Percentiles rank a stretch among this genome's conserved stretches.
These are phyloP conservation scores for Prionace glauca DNA, from an alignment of 2,797 vertebrate species.

Conservation along the genomic window DNA sequence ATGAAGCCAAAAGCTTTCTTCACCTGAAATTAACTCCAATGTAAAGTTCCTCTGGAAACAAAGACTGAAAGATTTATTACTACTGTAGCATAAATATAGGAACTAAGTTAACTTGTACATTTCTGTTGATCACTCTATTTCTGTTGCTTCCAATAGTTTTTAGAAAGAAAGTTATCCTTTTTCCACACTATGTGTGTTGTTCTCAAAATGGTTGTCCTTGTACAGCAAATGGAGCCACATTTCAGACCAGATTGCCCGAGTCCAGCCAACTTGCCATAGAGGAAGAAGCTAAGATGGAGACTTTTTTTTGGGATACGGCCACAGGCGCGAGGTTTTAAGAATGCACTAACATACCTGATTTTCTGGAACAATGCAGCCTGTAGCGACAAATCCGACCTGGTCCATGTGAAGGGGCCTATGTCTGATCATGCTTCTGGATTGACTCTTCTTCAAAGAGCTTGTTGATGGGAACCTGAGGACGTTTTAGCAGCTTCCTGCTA, in stretches of 20 bases:
- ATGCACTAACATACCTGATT: conserved; percentile 72
- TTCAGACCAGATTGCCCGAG: conserved; percentile 70
- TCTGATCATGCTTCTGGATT: conserved; percentile 60
- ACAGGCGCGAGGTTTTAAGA: conserved; percentile 62
- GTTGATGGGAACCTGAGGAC: conserved; percentile 78
- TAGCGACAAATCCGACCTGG: conserved; percentile 78
- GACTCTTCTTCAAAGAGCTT: conserved; percentile 85
- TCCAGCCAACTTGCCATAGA: conserved; percentile 73
- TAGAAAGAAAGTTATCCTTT: conserved; percentile 88
- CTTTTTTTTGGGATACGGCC: conserved; percentile 61
- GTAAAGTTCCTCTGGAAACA: conserved; percentile 71
- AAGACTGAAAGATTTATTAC: conserved; percentile 99
- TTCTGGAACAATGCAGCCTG: conserved; percentile 85
- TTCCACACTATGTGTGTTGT: conserved; percentile 99
- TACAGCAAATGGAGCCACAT: conserved; percentile 80
- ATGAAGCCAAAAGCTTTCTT: conserved; percentile 92
- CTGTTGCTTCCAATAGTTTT: conserved; percentile 96
- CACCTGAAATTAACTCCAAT: conserved; percentile 55
- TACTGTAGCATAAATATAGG: conserved; percentile 99
- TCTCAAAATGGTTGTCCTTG: conserved; percentile 88
- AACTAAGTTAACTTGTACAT: conserved; percentile 99
- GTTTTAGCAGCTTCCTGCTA: conserved; percentile 77
- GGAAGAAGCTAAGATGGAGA: conserved; percentile 72
- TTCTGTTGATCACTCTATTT: conserved; percentile 94
- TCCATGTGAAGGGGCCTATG: conserved; percentile 82